Conservation (phyloP, 2,888 invertebrate species). For the Diaphora mendica region DNA sequence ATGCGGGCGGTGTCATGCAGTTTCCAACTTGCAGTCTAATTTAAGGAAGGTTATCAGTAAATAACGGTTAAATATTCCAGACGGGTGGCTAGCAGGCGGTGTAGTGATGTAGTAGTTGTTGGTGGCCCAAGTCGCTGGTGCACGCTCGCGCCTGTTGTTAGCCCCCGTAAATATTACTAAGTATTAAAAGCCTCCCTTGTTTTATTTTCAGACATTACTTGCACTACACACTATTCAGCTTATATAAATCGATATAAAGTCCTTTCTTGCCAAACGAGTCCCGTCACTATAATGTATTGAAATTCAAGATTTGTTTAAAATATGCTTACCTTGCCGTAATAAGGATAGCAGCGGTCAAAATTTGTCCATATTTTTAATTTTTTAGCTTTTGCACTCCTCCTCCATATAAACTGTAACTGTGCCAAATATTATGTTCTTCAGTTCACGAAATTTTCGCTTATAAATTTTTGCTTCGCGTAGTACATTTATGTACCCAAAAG, state of each 20-base stretch:
- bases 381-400: too few relatives aligned
- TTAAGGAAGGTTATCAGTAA: constrained; percentile 63
- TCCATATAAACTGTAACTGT: too few relatives aligned
- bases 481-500: too few relatives aligned
- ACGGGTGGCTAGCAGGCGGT: constrained; percentile 64
- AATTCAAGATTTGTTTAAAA: too few relatives aligned
- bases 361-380: too few relatives aligned
- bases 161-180: constrained; percentile 79
- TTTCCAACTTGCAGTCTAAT: constrained; percentile 40
- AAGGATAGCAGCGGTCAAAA: too few relatives aligned
- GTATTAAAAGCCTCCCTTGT: constrained; percentile 75
- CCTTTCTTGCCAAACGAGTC: neutral
- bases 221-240: constrained; percentile 63
- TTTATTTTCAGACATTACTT: constrained; percentile 79
- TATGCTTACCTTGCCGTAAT: too few relatives aligned
- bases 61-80: constrained; percentile 76
- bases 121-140: constrained; percentile 47
- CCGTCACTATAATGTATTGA: too few relatives aligned
- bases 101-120: constrained; percentile 48
- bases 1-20: constrained; percentile 3
- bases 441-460: too few relatives aligned
- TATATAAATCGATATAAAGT: constrained; percentile 57
- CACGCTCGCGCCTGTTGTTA: constrained; percentile 70
- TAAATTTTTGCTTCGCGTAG: too few relatives aligned
- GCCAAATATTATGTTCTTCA: too few relatives aligned